Percentiles rank a stretch among this genome's conserved stretches.
These are phyloP conservation scores for Poecile montanus DNA, from an alignment of 2,797 vertebrate genomes.

Conservation along the genomic window DNA sequence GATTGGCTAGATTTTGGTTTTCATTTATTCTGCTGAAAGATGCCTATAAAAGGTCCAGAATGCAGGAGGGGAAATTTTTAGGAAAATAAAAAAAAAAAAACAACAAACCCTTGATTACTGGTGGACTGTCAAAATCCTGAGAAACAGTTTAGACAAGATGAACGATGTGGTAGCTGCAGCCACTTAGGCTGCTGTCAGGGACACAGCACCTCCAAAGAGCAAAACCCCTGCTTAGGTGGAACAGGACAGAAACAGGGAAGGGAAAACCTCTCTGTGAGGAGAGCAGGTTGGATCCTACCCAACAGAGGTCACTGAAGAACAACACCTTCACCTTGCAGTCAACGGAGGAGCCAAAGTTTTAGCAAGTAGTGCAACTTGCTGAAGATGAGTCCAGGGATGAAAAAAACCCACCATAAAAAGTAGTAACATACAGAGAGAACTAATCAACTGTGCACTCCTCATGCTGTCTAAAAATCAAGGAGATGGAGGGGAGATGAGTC, in stretches of 20 bases:
- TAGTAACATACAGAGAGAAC: not conserved
- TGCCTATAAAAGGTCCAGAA: not conserved
- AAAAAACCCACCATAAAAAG: not conserved
- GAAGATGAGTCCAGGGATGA: not conserved
- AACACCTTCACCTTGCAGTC: not conserved
- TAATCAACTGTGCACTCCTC: not conserved
- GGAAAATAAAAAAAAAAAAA: not conserved
- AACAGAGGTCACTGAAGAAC: not conserved
- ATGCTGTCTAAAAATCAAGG: not conserved
- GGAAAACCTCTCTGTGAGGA: not conserved
- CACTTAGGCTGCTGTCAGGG: not conserved
- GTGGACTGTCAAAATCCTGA: not conserved
- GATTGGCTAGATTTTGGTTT: not conserved
- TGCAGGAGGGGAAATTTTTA: not conserved
- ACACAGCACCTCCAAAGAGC: not conserved
- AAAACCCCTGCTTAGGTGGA: not conserved
- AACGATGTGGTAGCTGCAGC: fast-evolving
- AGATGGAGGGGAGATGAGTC: not conserved
- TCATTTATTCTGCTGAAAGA: not conserved
- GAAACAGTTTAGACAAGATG: not conserved
- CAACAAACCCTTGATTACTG: not conserved
- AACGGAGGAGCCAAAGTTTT: not conserved
- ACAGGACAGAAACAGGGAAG: not conserved
- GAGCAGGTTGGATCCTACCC: not conserved
- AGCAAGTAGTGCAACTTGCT: not conserved